Evolutionary conservation across 1,140 invertebrate genomes (phyloP).

Genomic region (Nasonia vitripennis): DNA sequence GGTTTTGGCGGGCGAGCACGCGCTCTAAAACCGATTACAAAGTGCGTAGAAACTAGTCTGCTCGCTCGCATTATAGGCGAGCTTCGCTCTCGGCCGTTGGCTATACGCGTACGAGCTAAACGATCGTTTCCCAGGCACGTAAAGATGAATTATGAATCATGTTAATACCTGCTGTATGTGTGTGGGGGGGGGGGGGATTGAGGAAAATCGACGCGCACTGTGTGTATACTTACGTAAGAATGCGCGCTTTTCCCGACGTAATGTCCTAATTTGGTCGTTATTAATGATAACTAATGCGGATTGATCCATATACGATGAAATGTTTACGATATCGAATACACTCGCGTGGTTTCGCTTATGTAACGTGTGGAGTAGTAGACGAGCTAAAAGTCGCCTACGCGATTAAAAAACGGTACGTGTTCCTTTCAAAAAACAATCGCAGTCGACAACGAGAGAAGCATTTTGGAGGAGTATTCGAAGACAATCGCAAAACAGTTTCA

Average conservation of each 20-base stretch:
- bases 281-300: neutral
- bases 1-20: constrained; percentile 30
- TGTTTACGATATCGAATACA: neutral
- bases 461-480: too few species aligned
- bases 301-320: neutral
- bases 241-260: neutral
- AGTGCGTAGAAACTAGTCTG: constrained; percentile 14
- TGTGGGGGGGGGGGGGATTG: neutral
- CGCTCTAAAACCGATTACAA: constrained; percentile 32
- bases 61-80: neutral
- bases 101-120: neutral
- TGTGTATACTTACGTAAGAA: constrained; percentile 12
- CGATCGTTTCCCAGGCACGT: constrained; percentile 27
- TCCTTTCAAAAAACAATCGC: too few species aligned
- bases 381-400: too few species aligned
- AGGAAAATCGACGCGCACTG: neutral
- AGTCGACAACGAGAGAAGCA: too few species aligned
- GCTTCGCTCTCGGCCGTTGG: neutral
- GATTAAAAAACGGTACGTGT: too few species aligned
- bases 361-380: neutral
- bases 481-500: too few species aligned
- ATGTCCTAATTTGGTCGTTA: neutral
- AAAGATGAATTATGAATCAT: constrained; percentile 28
- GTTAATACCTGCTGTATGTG: constrained; percentile 4
- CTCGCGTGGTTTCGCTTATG: too few species aligned